phyloP scores from a whole-genome alignment of 2,797 vertebrate species.

The Hapalemur alaotrensis region DNA sequence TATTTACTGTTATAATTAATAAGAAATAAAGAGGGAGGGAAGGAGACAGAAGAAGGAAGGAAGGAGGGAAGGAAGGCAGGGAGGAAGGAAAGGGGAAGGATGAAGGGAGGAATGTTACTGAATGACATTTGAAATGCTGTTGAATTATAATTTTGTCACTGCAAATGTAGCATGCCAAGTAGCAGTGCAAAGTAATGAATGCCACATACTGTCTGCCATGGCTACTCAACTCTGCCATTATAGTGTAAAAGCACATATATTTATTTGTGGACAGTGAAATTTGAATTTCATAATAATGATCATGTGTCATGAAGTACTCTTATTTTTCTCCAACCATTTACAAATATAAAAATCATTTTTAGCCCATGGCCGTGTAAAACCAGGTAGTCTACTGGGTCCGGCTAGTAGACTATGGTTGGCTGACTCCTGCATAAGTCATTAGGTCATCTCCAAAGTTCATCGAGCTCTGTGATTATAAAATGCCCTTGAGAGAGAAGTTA shows the following conservation, averaged over 20 bases:
- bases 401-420: not conserved
- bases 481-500: not conserved
- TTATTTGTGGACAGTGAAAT: not conserved
- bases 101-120: not conserved
- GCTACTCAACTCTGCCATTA: not conserved
- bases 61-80: not conserved
- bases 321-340: not conserved
- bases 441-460: not conserved
- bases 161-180: not conserved
- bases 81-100: too few species aligned
- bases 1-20: not conserved
- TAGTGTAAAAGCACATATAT: not conserved
- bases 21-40: not conserved
- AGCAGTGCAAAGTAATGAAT: not conserved
- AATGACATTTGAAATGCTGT: not conserved
- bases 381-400: not conserved
- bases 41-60: not conserved
- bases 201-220: not conserved
- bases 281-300: not conserved
- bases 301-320: not conserved
- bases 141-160: not conserved
- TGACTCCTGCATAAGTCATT: not conserved
- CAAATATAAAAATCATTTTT: constrained; percentile 8
- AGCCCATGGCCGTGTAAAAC: not conserved
- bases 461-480: not conserved